Evolutionary conservation across 2,888 invertebrate species (phyloP), one percentile per base, ranked within the genome.

Genomic region (Myopa tessellatipennis): DNA sequence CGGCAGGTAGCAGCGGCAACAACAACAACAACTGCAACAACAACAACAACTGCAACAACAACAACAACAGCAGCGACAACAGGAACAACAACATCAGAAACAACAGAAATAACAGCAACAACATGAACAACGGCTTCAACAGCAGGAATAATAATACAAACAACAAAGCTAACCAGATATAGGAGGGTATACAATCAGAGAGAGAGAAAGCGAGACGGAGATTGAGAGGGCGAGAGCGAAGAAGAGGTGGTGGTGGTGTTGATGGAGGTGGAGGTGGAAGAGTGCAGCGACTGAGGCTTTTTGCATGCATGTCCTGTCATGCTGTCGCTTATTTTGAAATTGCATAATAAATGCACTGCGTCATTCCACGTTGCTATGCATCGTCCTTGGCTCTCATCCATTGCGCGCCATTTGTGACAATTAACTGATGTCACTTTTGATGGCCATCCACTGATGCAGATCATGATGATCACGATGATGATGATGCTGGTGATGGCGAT

Each of bases 331-430:
- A 68, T 52, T 79, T 72, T 68, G 68, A 74, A 78, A 80, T 79
- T 79, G 79, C 79, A 79, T 79, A 78, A 77, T 77, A 79, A 80
- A 80, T 78, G 73, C 38, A 58, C 45, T 73, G 40, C 73, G 55
- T 34, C 70, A 52, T 12, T n/a, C 38, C n/a, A n/a, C 14, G 40
- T n/a, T 40, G 67, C n/a, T 10, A 14, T 8, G 12, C n/a, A 67
- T 67, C 67, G 70, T 70, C 70, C 71, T 60, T 60, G 40, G 38
- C 26, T 36, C 68, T 14, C 65, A 36, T 38, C 16, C 40, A 58
- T 50, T 60, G 55, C 14, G 71, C 71, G 52, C 38, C 65, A 63
- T 74, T 74, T 74, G 63, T 74, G 65, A 36, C 65, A 74, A 74
- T 74, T 74, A 65, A 65, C 74, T 74, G 36, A 74, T 14, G 61